Evolutionary conservation across 2,888 invertebrate genomes (phyloP).

Genomic region (Eumacrocentrus americanus): DNA sequence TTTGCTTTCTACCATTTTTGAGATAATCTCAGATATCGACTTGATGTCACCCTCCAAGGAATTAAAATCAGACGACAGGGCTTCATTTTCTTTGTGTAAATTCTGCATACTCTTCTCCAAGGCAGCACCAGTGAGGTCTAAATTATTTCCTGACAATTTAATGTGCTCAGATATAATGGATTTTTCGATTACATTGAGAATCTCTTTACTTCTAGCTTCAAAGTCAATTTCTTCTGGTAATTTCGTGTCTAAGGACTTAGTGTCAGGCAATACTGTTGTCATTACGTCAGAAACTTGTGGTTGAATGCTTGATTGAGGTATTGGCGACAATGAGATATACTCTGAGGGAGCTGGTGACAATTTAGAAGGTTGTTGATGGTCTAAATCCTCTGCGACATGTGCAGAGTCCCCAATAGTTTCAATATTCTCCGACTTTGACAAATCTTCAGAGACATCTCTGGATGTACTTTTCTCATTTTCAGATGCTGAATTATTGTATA

Average conservation of each 20-base stretch:
- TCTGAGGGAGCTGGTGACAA: neutral
- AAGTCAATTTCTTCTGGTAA: conserved; percentile 47
- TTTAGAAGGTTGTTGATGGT: neutral
- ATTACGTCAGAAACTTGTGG: conserved; percentile 34
- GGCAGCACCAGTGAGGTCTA: conserved; percentile 31
- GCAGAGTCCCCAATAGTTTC: conserved; percentile 18
- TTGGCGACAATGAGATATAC: neutral
- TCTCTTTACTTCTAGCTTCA: conserved; percentile 51
- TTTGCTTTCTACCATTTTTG: conserved; percentile 37
- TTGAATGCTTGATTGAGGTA: conserved; percentile 9
- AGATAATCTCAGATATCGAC: conserved; percentile 47
- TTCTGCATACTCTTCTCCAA: conserved; percentile 42
- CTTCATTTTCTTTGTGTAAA: conserved; percentile 42
- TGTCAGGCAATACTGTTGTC: conserved; percentile 34
- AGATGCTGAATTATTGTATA: conserved; percentile 13
- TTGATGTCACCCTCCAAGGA: conserved; percentile 42
- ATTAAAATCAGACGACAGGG: conserved; percentile 41
- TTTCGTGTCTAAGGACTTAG: conserved; percentile 18
- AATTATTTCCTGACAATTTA: conserved; percentile 36
- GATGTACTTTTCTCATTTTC: conserved; percentile 41
- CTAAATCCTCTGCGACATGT: conserved; percentile 11
- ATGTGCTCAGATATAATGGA: conserved; percentile 51
- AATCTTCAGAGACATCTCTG: conserved; percentile 49
- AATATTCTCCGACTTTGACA: conserved; percentile 27
- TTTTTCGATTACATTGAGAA: conserved; percentile 53